Percentiles rank a stretch among this genome's conserved stretches.
Conservation (phyloP, 2,113 vertebrate species). For the Clarias batrachus region DNA sequence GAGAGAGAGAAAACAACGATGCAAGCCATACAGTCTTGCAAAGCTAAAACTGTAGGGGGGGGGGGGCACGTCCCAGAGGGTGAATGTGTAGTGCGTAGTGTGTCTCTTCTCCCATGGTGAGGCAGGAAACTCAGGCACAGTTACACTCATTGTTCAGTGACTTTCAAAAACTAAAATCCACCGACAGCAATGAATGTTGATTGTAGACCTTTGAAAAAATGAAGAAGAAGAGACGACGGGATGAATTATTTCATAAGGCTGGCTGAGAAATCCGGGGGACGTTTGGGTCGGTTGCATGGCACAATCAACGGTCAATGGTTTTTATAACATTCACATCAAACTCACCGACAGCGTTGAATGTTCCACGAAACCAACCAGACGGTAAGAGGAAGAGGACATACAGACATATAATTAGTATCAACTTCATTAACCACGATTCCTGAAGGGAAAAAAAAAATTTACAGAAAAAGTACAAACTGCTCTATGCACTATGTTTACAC, state of each 20-base stretch:
- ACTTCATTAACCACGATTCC: neutral
- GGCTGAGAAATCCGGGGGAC: neutral
- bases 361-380: constrained; percentile 80
- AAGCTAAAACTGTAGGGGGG: neutral
- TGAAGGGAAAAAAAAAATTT: neutral
- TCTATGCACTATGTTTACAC: neutral
- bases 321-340: constrained; percentile 86
- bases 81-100: neutral
- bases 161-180: constrained; percentile 97
- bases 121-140: constrained; percentile 86
- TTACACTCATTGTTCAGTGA: constrained; percentile 99
- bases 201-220: constrained; percentile 87
- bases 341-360: constrained; percentile 99
- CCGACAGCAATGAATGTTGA: constrained; percentile 99
- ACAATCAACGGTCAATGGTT: constrained; percentile 99
- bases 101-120: constrained; percentile 49
- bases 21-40: neutral
- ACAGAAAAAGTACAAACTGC: neutral
- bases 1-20: constrained; percentile 41
- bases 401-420: neutral
- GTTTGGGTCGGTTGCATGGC: constrained; percentile 81
- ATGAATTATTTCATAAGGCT: neutral
- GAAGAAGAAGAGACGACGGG: neutral
- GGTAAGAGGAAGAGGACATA: constrained; percentile 22
- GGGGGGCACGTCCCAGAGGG: constrained; percentile 9